phyloP scores from a whole-genome alignment of 2,888 invertebrate species.

The Drosophila mimetica region DNA sequence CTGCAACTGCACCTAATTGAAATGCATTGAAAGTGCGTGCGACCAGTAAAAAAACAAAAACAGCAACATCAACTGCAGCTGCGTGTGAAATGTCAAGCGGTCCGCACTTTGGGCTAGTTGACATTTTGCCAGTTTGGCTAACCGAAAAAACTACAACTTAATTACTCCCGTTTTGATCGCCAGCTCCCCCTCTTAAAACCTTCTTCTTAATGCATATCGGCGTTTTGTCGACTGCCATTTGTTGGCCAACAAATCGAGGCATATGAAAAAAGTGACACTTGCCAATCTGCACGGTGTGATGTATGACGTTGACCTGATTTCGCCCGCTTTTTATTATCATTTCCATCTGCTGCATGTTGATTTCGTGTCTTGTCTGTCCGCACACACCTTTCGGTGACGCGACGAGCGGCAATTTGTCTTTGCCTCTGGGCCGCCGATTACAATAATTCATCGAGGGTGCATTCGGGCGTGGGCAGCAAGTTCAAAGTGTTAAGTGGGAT shows the following conservation, averaged over 20 bases:
- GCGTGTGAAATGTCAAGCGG: conserved; percentile 73
- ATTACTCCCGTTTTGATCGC: conserved; percentile 52
- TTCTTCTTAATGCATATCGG: conserved; percentile 17
- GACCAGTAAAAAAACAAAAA: conserved; percentile 41
- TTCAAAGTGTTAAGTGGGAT: conserved; percentile 66
- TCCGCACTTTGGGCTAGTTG: conserved; percentile 51
- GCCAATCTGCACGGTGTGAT: conserved; percentile 67
- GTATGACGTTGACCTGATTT: conserved; percentile 71
- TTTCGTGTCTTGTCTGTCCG: conserved; percentile 36
- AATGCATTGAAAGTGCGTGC: conserved; percentile 79
- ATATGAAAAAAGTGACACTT: conserved; percentile 70
- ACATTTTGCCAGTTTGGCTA: conserved; percentile 53
- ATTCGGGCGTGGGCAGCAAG: conserved; percentile 57
- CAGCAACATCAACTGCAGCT: conserved; percentile 30
- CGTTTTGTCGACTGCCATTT: conserved; percentile 19
- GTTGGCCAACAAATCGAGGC: conserved; percentile 65
- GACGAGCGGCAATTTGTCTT: conserved; percentile 70
- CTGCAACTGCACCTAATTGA: conserved; percentile 65
- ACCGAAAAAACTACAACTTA: conserved; percentile 58
- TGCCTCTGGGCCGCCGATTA: conserved; percentile 67
- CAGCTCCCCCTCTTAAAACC: background rate
- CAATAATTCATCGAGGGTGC: conserved; percentile 60
- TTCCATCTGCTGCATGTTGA: conserved; percentile 42
- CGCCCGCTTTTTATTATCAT: conserved; percentile 52
- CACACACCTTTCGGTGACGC: conserved; percentile 69